Evolutionary conservation across 2,888 invertebrate genomes (phyloP).

Genomic region (Nemapogon koenigi): DNA sequence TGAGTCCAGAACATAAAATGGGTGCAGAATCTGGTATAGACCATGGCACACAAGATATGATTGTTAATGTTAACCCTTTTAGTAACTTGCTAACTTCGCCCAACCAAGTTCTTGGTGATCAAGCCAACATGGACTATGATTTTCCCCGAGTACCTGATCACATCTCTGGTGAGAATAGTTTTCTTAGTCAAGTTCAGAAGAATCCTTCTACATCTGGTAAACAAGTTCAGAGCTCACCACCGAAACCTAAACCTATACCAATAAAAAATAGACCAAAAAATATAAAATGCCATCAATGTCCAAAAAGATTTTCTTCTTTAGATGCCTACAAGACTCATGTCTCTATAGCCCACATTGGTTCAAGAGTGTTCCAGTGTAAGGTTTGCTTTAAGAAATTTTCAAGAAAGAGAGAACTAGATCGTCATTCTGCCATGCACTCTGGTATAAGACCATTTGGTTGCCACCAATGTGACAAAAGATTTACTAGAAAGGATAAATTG

Average conservation of each 20-base stretch:
- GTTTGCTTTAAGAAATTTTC: constrained; percentile 73
- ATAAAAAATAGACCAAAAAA: constrained; percentile 53
- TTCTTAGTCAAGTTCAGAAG: constrained; percentile 41
- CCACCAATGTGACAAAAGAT: constrained; percentile 70
- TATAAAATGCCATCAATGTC: constrained; percentile 59
- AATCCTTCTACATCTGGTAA: constrained; percentile 32
- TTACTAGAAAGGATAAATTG: constrained; percentile 73
- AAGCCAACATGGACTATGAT: constrained; percentile 39
- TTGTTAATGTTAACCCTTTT: constrained; percentile 68
- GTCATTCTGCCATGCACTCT: constrained; percentile 71
- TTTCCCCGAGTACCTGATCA: constrained; percentile 58
- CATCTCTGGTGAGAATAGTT: constrained; percentile 54
- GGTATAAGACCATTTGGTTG: constrained; percentile 74
- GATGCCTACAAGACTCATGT: constrained; percentile 62
- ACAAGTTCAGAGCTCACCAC: constrained; percentile 27
- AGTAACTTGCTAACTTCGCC: constrained; percentile 54
- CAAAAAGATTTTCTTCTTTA: constrained; percentile 54
- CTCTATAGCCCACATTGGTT: constrained; percentile 54
- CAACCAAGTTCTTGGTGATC: constrained; percentile 29
- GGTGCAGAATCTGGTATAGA: constrained; percentile 26
- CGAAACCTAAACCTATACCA: constrained; percentile 31
- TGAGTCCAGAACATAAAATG: constrained; percentile 30
- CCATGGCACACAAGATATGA: constrained; percentile 51
- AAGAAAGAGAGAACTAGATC: constrained; percentile 72
- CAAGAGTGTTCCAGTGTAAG: constrained; percentile 68